Base-by-base conservation (phyloP, 2,113 vertebrate genomes). In the Tetrax tetrax region DNA sequence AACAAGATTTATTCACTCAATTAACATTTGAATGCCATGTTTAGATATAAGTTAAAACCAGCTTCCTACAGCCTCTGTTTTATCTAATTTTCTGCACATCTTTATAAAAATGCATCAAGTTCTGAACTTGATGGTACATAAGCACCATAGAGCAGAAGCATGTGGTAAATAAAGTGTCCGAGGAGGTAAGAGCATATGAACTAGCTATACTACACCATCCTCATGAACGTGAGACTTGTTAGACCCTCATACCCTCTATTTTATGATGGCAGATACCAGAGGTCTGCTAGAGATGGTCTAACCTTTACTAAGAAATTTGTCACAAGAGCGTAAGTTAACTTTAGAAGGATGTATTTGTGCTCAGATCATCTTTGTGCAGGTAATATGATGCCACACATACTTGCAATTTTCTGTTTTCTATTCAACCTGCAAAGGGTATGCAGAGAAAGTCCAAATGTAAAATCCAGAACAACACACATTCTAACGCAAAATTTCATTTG, bases 21-120 rank as follows among this genome's bases (percentile, higher is more conserved):
- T 98, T 98, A 98, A 98, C 97, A 98, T 97, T 97, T 98, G 98
- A 98, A 98, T 98, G 93, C 95, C 97, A 96, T 97, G 94, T 98
- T 98, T 97, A 97, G 95, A 95, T 97, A 91, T 59, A 97, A 97
- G 90, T 95, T 96, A 90, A 97, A 98, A 97, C 90, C 95, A 97
- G 96, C 96, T 96, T 96, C 95, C 93, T 97, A 97, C 89, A 76
- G 85, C 87, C 86, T 95, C 95, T 91, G 64, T 87, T 93, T 97
- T 94, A 82, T 92, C 97, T 96, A 94, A 78, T 84, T 97, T 97
- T 96, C 84, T 94, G 43, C 91, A 96, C 37, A 66, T 75, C 97
- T 89, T 97, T 87, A 96, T n/a, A 84, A 92, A 94, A 83, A 56
- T 91, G 14, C 48, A 80, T n/a, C 4, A 88, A 89, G 63, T 83